Percentiles rank a stretch among this genome's conserved stretches.
These are phyloP conservation scores for Steromphala cineraria DNA, from an alignment of 2,888 invertebrate species.

Conservation along the genomic window DNA sequence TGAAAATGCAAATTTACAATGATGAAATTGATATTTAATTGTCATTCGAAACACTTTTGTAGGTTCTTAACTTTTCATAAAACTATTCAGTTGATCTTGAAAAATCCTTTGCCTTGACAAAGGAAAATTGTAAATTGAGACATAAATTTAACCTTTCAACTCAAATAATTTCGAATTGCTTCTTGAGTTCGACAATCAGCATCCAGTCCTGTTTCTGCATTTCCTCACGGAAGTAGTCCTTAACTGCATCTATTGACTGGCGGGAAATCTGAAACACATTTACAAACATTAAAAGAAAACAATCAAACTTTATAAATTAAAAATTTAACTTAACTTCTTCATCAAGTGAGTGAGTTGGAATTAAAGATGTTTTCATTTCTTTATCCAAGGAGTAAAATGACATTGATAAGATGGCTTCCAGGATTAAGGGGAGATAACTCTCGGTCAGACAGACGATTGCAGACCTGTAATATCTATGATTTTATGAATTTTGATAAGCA, in stretches of 20 bases:
- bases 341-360: no score
- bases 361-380: no score
- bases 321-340: no score
- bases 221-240: constrained; percentile 99
- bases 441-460: no score
- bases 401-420: no score
- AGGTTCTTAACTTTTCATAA: neutral
- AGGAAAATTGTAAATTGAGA: neutral
- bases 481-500: no score
- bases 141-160: neutral
- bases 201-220: constrained; percentile 98
- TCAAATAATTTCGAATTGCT: constrained; percentile 85
- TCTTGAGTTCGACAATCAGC: constrained; percentile 98
- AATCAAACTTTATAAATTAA: no score
- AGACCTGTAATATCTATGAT: no score
- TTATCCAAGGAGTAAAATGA: no score
- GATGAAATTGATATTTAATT: neutral
- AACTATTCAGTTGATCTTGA: neutral
- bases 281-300: no score
- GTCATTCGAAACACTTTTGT: neutral
- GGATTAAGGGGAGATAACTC: no score
- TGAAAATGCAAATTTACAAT: neutral
- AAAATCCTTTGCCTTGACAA: neutral
- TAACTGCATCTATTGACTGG: constrained; percentile 98
- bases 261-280: constrained; percentile 88